Evolutionary conservation across 2,888 invertebrate genomes (phyloP).

Genomic region (Drosophila heteroneura): DNA sequence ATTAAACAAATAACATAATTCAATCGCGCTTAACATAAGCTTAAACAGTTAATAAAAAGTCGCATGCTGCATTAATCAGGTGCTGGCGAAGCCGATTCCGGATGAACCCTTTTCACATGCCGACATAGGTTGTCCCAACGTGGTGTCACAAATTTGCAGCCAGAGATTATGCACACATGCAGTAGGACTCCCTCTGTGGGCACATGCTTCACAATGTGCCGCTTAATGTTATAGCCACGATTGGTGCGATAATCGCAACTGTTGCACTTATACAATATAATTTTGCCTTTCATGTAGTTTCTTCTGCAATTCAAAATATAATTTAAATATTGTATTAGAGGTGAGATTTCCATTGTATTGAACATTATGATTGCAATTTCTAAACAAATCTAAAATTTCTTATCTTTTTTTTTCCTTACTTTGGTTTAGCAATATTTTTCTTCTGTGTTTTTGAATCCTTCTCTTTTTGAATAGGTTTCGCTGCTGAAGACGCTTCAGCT

Average conservation of each 20-base stretch:
- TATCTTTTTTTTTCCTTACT: slow-evolving; percentile 5
- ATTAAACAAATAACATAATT: neutral
- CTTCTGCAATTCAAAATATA: slow-evolving; percentile 16
- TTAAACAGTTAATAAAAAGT: neutral
- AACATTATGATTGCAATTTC: too few species aligned
- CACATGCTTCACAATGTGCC: slow-evolving; percentile 43
- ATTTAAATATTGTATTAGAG: neutral
- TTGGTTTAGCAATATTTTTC: slow-evolving; percentile 23
- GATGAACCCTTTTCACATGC: slow-evolving; percentile 39
- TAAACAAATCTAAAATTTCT: neutral
- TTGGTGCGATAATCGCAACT: slow-evolving; percentile 41
- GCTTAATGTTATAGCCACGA: slow-evolving; percentile 44
- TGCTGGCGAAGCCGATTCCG: slow-evolving; percentile 7
- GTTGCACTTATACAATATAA: slow-evolving; percentile 33
- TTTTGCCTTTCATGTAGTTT: slow-evolving; percentile 20
- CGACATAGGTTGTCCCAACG: slow-evolving; percentile 49
- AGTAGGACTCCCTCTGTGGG: slow-evolving; percentile 10
- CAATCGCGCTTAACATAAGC: neutral
- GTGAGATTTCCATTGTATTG: neutral
- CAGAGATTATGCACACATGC: slow-evolving; percentile 48
- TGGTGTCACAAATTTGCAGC: slow-evolving; percentile 40
- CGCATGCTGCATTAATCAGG: neutral
- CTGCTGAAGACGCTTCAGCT: neutral
- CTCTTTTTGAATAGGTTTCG: neutral
- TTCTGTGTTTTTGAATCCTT: slow-evolving; percentile 1